A percentile compares a stretch with the other conserved stretches of the same genome.
Conservation (phyloP, 1,140 invertebrate species). For the Nasonia vitripennis region DNA sequence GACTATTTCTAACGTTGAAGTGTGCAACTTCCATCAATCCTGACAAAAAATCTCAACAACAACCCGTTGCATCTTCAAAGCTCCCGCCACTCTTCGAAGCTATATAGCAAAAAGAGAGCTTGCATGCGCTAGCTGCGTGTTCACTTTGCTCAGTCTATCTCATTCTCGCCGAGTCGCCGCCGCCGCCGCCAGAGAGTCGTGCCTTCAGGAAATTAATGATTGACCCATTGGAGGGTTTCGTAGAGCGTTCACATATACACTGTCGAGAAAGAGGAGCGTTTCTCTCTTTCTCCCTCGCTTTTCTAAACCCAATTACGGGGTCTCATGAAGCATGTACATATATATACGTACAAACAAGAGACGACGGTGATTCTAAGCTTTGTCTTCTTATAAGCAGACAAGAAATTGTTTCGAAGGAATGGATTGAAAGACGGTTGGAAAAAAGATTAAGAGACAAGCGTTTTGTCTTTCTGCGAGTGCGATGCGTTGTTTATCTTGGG, state of each 20-base stretch:
- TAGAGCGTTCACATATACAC: not conserved
- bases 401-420: too few species aligned
- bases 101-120: slow-evolving; percentile 1
- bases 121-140: slow-evolving; percentile 13
- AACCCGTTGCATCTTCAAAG: not conserved
- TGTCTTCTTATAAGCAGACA: too few species aligned
- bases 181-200: not conserved
- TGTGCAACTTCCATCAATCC: too few species aligned
- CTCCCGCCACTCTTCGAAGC: not conserved
- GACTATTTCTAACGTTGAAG: not conserved
- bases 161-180: not conserved
- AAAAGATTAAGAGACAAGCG: too few species aligned
- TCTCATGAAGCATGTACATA: not conserved
- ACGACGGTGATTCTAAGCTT: not conserved
- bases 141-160: not conserved
- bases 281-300: slow-evolving; percentile 11
- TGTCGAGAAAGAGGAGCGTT: not conserved
- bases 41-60: not conserved
- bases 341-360: not conserved
- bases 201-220: slow-evolving; percentile 60
- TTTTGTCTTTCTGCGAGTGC: too few species aligned
- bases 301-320: slow-evolving; percentile 38
- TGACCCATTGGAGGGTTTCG: slow-evolving; percentile 54
- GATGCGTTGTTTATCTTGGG: not conserved
- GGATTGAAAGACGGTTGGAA: too few species aligned